A percentile compares a stretch with the other conserved stretches of the same genome.
Conservation (phyloP, 2,888 invertebrate genomes). For the Cinara cedri region DNA sequence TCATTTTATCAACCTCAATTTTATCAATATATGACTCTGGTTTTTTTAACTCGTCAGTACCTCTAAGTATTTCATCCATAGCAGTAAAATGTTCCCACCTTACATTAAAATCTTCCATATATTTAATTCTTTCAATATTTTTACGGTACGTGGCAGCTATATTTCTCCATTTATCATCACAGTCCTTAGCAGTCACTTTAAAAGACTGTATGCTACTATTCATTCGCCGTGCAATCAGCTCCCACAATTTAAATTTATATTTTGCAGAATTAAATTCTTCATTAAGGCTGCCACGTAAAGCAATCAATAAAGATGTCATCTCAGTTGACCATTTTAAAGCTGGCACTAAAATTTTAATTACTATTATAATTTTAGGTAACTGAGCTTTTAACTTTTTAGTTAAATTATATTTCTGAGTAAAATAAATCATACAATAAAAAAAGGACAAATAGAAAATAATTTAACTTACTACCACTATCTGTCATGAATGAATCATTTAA, state of each 20-base stretch:
- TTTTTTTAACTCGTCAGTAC: slow-evolving; percentile 54
- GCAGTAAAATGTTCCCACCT: slow-evolving; percentile 58
- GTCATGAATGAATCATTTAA: slow-evolving; percentile 26
- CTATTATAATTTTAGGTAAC: slow-evolving; percentile 1
- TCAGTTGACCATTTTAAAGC: slow-evolving; percentile 57
- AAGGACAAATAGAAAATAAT: not conserved
- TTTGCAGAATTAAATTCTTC: slow-evolving; percentile 56
- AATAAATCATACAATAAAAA: not conserved
- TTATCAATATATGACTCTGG: slow-evolving; percentile 35
- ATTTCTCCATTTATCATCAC: slow-evolving; percentile 59
- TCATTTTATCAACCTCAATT: slow-evolving; percentile 41
- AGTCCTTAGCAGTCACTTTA: slow-evolving; percentile 58
- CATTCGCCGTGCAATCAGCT: slow-evolving; percentile 54
- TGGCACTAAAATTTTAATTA: slow-evolving; percentile 49
- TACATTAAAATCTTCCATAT: slow-evolving; percentile 57
- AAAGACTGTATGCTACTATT: slow-evolving; percentile 19
- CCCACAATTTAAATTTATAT: slow-evolving; percentile 58
- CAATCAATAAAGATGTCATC: slow-evolving; percentile 57
- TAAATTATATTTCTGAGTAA: not conserved
- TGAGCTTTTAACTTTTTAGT: not conserved
- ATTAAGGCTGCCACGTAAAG: slow-evolving; percentile 57
- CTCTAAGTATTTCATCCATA: slow-evolving; percentile 58
- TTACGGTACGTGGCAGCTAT: slow-evolving; percentile 58
- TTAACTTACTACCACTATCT: slow-evolving; percentile 40
- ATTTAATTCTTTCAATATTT: slow-evolving; percentile 58